phyloP scores from a whole-genome alignment of 2,113 vertebrate genomes.

The Strix aluco region DNA sequence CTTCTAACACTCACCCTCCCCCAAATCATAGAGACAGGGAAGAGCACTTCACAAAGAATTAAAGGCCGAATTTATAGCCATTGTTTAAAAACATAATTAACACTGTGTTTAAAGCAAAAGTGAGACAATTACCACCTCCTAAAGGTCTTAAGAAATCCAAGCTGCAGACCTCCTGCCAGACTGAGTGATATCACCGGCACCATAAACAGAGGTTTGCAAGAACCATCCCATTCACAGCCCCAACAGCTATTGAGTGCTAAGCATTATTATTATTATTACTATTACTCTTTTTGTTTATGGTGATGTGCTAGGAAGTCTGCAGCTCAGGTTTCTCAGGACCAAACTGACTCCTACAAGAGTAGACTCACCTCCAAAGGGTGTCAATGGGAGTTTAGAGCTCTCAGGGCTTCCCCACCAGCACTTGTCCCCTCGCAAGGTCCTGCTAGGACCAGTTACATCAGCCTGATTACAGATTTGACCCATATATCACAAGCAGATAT shows the following conservation, averaged over 20 bases:
- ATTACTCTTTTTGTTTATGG: not conserved
- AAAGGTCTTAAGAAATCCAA: not conserved
- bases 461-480: not conserved
- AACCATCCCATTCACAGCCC: not conserved
- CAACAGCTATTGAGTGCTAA: not conserved
- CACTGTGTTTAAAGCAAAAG: conserved; percentile 16
- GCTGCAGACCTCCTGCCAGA: conserved; percentile 28
- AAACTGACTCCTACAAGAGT: not conserved
- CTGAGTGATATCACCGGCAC: conserved; percentile 12
- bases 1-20: not conserved
- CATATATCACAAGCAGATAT: rapidly evolving
- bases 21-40: not conserved
- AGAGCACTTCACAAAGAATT: not conserved
- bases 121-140: conserved; percentile 51
- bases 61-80: not conserved
- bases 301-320: not conserved
- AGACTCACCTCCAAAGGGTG: not conserved
- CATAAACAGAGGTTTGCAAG: not conserved
- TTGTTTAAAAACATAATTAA: conserved; percentile 51
- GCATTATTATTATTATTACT: not conserved
- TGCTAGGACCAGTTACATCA: not conserved
- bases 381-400: not conserved
- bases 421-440: not conserved
- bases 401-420: not conserved
- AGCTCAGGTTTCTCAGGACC: not conserved